phyloP scores from a whole-genome alignment of 2,113 vertebrate species.

The Psilopsiagon aymara region DNA sequence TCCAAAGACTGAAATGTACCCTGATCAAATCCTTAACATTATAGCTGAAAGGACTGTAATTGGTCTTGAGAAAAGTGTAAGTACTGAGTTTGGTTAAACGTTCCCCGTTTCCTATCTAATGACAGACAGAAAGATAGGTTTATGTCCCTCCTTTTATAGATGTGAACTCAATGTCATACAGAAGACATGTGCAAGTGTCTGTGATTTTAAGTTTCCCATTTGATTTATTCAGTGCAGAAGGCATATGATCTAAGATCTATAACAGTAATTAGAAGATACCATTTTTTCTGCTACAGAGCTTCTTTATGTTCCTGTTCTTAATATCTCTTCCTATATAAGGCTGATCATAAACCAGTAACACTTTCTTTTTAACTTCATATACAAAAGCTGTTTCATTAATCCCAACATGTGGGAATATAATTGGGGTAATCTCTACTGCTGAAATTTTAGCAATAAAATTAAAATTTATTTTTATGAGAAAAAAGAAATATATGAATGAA shows the following conservation, averaged over 20 bases:
- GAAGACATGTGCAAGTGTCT: neutral
- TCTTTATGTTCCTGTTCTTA: neutral
- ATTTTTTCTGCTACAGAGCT: neutral
- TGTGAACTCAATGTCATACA: neutral
- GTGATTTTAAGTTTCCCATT: neutral
- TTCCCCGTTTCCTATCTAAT: neutral
- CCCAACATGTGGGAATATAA: neutral
- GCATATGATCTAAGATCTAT: neutral
- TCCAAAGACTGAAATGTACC: neutral
- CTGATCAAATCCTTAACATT: neutral
- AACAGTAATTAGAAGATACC: neutral
- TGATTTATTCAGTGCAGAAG: neutral
- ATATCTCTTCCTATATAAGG: neutral
- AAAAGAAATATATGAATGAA: neutral
- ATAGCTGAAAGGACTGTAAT: neutral
- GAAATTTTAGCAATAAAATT: neutral
- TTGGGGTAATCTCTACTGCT: neutral
- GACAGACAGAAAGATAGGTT: neutral
- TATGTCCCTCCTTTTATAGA: neutral
- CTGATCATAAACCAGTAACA: neutral
- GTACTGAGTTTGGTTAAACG: neutral
- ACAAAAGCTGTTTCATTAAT: neutral
- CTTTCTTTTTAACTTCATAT: neutral
- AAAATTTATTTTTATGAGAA: neutral
- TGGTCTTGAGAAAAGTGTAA: neutral